Conservation (phyloP, 1,140 invertebrate species). For the Lerema accius region DNA sequence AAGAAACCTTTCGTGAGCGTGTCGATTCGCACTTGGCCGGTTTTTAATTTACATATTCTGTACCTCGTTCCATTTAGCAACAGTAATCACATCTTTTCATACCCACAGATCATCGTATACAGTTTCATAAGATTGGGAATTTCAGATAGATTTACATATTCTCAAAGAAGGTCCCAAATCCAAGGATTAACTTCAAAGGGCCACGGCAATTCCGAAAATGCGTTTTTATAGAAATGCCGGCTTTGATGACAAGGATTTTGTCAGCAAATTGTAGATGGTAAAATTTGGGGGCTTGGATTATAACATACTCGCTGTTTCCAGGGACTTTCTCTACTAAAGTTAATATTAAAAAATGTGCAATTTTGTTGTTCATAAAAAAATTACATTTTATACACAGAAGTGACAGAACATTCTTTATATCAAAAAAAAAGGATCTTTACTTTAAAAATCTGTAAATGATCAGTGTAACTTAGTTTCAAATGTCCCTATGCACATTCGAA, state of each 20-base stretch:
- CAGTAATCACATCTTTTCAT: not conserved
- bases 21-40: too few relatives aligned
- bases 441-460: too few relatives aligned
- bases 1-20: too few relatives aligned
- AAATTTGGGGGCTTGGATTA: constrained; percentile 57
- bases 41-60: not conserved
- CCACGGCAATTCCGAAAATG: constrained; percentile 69
- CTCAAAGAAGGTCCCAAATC: constrained; percentile 53
- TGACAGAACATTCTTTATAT: too few relatives aligned
- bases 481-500: too few relatives aligned
- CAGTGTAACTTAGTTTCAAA: too few relatives aligned
- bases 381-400: too few relatives aligned
- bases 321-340: too few relatives aligned
- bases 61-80: not conserved
- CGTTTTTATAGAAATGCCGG: constrained; percentile 74
- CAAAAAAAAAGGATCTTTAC: too few relatives aligned
- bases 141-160: constrained; percentile 46
- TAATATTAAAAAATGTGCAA: too few relatives aligned
- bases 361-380: too few relatives aligned
- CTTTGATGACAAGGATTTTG: constrained; percentile 68
- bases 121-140: constrained; percentile 4
- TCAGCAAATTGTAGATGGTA: constrained; percentile 59
- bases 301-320: constrained; percentile 53
- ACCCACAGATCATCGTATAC: not conserved
- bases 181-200: constrained; percentile 76